phyloP scores from a whole-genome alignment of 1,140 invertebrate genomes.

The Yoshiicerus persimilis region DNA sequence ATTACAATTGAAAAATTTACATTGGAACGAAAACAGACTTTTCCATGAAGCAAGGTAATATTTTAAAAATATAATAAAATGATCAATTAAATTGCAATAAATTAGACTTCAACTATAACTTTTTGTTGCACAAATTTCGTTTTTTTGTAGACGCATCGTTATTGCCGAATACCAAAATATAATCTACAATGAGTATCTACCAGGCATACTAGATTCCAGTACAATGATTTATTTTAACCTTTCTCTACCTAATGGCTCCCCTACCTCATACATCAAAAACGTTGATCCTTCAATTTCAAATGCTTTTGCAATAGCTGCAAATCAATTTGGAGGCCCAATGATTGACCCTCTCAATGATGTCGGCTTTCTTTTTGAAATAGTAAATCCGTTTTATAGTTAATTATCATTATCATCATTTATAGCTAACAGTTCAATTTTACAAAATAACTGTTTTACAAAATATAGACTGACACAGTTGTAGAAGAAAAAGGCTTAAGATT shows the following conservation, averaged over 20 bases:
- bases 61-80: too few relatives aligned
- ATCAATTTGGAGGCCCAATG: slow-evolving; percentile 63
- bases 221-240: slow-evolving; percentile 42
- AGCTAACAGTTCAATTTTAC: too few relatives aligned
- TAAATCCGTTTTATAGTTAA: slow-evolving; percentile 22
- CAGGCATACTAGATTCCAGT: slow-evolving; percentile 52
- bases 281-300: slow-evolving; percentile 84
- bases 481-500: too few relatives aligned
- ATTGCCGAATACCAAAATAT: slow-evolving; percentile 58
- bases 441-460: too few relatives aligned
- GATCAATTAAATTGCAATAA: too few relatives aligned
- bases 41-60: too few relatives aligned
- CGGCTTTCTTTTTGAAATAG: too few relatives aligned
- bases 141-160: slow-evolving; percentile 56
- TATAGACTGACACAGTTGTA: too few relatives aligned
- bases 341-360: too few relatives aligned
- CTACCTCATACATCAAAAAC: slow-evolving; percentile 65
- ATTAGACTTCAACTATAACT: too few relatives aligned
- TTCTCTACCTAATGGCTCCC: slow-evolving; percentile 61
- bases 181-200: slow-evolving; percentile 54
- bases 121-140: too few relatives aligned
- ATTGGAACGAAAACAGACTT: slow-evolving; percentile 17
- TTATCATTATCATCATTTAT: too few relatives aligned
- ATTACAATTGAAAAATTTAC: background rate
- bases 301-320: slow-evolving; percentile 83